phyloP scores from a whole-genome alignment of 2,797 vertebrate species.

The Champsocephalus esox region DNA sequence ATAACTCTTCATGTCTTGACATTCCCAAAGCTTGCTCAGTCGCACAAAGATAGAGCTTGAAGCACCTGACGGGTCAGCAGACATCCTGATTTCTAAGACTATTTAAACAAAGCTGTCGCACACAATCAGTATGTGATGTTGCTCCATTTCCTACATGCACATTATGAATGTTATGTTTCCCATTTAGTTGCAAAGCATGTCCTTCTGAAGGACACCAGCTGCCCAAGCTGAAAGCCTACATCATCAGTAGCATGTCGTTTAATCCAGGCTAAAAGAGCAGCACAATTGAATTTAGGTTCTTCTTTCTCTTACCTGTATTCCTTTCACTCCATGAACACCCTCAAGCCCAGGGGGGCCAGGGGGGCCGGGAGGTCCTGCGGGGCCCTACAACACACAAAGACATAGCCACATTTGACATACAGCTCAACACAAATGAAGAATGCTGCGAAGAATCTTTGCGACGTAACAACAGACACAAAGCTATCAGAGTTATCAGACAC shows the following conservation, averaged over 20 bases:
- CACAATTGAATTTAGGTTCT: slow-evolving; percentile 57
- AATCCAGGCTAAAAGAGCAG: slow-evolving; percentile 59
- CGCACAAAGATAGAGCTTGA: slow-evolving; percentile 66
- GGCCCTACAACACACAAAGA: slow-evolving; percentile 86
- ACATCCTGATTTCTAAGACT: slow-evolving; percentile 17
- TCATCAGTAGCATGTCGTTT: slow-evolving; percentile 44
- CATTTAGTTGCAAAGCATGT: slow-evolving; percentile 66
- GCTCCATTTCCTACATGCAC: slow-evolving; percentile 70
- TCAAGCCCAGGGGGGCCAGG: slow-evolving; percentile 92
- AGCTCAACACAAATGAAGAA: slow-evolving; percentile 14
- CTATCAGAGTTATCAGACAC: slow-evolving; percentile 40
- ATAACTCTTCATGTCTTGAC: slow-evolving; percentile 74
- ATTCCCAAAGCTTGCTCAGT: slow-evolving; percentile 72
- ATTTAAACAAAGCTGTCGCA: slow-evolving; percentile 35
- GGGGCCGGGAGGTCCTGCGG: slow-evolving; percentile 87
- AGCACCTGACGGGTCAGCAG: slow-evolving; percentile 71
- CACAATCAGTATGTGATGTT: slow-evolving; percentile 17
- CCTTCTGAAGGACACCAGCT: slow-evolving; percentile 48
- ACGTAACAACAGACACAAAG: slow-evolving; percentile 26
- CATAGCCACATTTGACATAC: slow-evolving; percentile 15
- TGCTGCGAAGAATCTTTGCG: slow-evolving; percentile 35
- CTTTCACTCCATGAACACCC: slow-evolving; percentile 87
- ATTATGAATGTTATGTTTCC: slow-evolving; percentile 31
- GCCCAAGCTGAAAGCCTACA: slow-evolving; percentile 68
- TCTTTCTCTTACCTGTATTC: slow-evolving; percentile 87